A percentile compares a stretch with the other conserved stretches of the same genome.
Evolutionary conservation across 1,140 invertebrate genomes (phyloP).

Genomic region (Palaemon carinicauda): DNA sequence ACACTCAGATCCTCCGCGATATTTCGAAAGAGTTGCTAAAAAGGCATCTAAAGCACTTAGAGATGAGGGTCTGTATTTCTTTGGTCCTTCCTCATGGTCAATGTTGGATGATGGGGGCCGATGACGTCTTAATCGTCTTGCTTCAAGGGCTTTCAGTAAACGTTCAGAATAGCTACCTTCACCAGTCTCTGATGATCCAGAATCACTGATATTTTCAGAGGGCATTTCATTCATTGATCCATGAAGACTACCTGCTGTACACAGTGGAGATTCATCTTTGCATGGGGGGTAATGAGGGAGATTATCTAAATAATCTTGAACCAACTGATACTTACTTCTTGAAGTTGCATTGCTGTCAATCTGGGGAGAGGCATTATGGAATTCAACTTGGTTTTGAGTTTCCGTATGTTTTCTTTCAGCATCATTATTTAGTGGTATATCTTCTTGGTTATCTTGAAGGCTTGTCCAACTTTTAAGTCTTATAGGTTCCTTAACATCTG

Average conservation of each 20-base stretch:
- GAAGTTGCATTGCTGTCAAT: not conserved
- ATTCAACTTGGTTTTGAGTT: not conserved
- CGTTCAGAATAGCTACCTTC: slow-evolving; percentile 40
- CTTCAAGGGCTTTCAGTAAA: slow-evolving; percentile 33
- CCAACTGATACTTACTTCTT: not conserved
- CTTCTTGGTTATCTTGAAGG: not conserved
- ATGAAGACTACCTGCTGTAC: not conserved
- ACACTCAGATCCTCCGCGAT: slow-evolving; percentile 3
- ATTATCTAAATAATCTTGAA: slow-evolving; percentile 19
- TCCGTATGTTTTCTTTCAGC: not conserved
- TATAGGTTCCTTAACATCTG: not conserved
- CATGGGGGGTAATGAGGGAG: not conserved
- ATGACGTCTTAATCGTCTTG: slow-evolving; percentile 11
- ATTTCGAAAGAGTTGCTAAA: slow-evolving; percentile 29
- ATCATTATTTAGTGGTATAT: not conserved
- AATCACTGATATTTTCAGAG: slow-evolving; percentile 17
- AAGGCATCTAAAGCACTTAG: slow-evolving; percentile 40
- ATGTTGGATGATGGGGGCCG: slow-evolving; percentile 43
- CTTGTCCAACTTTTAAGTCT: not conserved
- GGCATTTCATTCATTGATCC: not conserved
- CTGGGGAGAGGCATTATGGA: not conserved
- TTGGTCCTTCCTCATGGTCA: slow-evolving; percentile 23
- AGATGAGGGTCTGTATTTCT: slow-evolving; percentile 14
- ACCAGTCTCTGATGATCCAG: slow-evolving; percentile 34
- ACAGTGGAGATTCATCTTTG: not conserved